phyloP scores from a whole-genome alignment of 2,797 vertebrate genomes.

The Atherinosoma microstoma region DNA sequence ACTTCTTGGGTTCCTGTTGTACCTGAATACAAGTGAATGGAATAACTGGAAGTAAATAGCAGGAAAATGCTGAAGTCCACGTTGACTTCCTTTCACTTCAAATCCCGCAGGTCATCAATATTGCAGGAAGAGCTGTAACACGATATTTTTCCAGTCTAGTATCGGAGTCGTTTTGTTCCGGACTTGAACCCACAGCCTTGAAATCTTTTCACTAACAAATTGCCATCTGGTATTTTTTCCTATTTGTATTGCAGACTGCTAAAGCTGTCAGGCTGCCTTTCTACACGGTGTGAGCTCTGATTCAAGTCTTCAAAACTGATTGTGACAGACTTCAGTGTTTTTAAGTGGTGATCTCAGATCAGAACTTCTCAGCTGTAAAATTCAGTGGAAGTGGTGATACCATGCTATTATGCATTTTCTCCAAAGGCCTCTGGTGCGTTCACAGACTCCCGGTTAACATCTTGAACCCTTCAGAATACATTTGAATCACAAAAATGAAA shows the following conservation, averaged over 20 bases:
- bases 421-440: slow-evolving; percentile 18
- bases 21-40: background rate
- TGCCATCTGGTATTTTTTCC: slow-evolving; percentile 26
- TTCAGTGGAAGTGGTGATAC: slow-evolving; percentile 33
- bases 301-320: slow-evolving; percentile 23
- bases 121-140: slow-evolving; percentile 43
- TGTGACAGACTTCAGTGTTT: slow-evolving; percentile 24
- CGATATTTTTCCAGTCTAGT: slow-evolving; percentile 27
- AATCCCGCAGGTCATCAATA: slow-evolving; percentile 56
- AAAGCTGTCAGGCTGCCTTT: slow-evolving; percentile 18
- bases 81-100: slow-evolving; percentile 42
- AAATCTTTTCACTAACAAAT: slow-evolving; percentile 39
- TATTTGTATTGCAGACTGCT: slow-evolving; percentile 43
- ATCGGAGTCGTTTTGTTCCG: slow-evolving; percentile 42
- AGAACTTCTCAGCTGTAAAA: slow-evolving; percentile 33
- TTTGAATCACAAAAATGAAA: slow-evolving; percentile 51
- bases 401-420: slow-evolving; percentile 30
- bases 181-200: slow-evolving; percentile 50
- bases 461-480: slow-evolving; percentile 39
- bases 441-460: slow-evolving; percentile 30
- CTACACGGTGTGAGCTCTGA: background rate
- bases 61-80: slow-evolving; percentile 21
- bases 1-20: background rate
- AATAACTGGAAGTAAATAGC: slow-evolving; percentile 16
- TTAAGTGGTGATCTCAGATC: slow-evolving; percentile 36